These are phyloP conservation scores for Lasioglossum figueresi DNA, from an alignment of 2,888 invertebrate genomes.

Conservation along the genomic window DNA sequence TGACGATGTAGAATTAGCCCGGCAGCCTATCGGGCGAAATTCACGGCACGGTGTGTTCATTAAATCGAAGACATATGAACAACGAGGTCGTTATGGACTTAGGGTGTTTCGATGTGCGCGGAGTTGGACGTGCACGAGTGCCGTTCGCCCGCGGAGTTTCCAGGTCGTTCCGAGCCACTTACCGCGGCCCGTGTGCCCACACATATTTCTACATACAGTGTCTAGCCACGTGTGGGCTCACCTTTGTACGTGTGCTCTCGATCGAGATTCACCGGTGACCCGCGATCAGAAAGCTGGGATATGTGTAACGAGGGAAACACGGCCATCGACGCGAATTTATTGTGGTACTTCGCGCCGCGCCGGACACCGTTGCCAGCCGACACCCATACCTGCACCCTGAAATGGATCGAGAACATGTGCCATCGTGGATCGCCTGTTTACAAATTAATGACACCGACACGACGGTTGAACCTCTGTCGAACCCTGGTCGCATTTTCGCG, in stretches of 20 bases:
- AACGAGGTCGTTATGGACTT: conserved; percentile 33
- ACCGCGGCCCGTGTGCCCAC: background rate
- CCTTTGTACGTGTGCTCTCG: conserved; percentile 1
- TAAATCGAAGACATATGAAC: conserved; percentile 42
- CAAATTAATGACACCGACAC: background rate
- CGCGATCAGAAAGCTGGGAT: conserved; percentile 34
- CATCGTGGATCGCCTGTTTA: background rate
- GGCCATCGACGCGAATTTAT: conserved; percentile 55
- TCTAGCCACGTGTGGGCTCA: background rate
- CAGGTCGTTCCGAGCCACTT: conserved; percentile 44
- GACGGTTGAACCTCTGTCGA: background rate
- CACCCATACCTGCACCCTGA: background rate
- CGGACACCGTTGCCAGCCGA: conserved; percentile 24
- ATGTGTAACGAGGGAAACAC: conserved; percentile 42
- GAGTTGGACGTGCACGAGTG: conserved; percentile 8
- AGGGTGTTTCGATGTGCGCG: conserved; percentile 4
- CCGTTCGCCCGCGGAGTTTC: conserved; percentile 17
- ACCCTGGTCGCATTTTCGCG: background rate
- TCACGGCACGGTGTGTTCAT: conserved; percentile 27
- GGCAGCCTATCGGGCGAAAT: conserved; percentile 6
- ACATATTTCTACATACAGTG: background rate
- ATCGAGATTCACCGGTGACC: conserved; percentile 31
- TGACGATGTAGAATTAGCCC: conserved; percentile 10
- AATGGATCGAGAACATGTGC: background rate
- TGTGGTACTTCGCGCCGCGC: conserved; percentile 26